Evolutionary conservation across 1,140 invertebrate genomes (phyloP).

Genomic region (Nixonia krombeini): DNA sequence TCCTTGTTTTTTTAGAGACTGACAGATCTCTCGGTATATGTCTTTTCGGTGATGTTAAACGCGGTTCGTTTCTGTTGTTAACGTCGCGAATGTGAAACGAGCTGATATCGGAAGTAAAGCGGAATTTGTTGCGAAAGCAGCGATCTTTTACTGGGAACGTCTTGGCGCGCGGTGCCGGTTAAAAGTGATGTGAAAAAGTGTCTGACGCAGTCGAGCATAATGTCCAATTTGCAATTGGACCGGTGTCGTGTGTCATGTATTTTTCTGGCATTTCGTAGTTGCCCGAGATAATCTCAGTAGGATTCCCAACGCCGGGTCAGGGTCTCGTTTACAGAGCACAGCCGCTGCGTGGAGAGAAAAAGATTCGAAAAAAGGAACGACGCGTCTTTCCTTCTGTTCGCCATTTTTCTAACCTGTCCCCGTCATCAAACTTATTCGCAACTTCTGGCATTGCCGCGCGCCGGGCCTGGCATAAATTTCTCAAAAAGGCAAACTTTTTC

Average conservation of each 20-base stretch:
- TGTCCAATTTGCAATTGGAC: conserved; percentile 20
- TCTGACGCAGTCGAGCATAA: too few relatives aligned
- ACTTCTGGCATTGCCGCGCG: conserved; percentile 3
- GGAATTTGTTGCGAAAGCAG: too few relatives aligned
- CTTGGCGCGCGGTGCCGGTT: too few relatives aligned
- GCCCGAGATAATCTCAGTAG: background rate
- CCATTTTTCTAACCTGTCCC: background rate
- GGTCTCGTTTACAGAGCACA: too few relatives aligned
- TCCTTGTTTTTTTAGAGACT: too few relatives aligned
- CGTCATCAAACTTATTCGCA: conserved; percentile 9
- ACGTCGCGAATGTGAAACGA: too few relatives aligned
- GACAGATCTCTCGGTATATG: too few relatives aligned
- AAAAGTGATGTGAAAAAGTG: too few relatives aligned
- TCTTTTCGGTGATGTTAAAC: too few relatives aligned
- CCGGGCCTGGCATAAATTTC: conserved; percentile 1
- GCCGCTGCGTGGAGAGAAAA: background rate
- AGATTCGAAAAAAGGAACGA: background rate
- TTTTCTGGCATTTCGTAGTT: background rate
- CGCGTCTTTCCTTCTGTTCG: background rate
- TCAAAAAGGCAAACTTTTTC: conserved; percentile 6
- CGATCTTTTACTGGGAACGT: too few relatives aligned
- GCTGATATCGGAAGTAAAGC: too few relatives aligned
- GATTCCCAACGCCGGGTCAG: background rate
- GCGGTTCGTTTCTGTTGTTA: too few relatives aligned
- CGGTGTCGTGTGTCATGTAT: background rate